Evolutionary conservation across 2,113 vertebrate species (phyloP).

Genomic region (Engystomops pustulosus): DNA sequence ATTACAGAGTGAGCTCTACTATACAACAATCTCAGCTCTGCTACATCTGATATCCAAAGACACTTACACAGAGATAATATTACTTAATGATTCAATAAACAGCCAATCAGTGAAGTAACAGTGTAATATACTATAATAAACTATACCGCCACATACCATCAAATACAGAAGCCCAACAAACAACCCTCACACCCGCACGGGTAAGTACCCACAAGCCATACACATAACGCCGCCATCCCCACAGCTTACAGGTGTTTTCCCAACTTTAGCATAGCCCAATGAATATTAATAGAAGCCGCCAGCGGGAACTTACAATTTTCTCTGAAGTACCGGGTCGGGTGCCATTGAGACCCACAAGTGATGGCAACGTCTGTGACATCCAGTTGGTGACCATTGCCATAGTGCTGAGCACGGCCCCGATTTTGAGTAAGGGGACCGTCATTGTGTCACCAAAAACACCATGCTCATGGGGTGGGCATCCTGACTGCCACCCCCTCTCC

Average conservation of each 20-base stretch:
- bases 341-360: constrained; percentile 87
- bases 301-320: constrained; percentile 80
- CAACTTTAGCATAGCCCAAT: constrained; percentile 22
- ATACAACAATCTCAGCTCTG: not conserved
- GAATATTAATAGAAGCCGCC: not conserved
- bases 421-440: constrained; percentile 87
- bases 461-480: constrained; percentile 62
- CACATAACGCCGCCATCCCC: not conserved
- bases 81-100: not conserved
- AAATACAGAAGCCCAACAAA: not conserved
- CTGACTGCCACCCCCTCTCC: constrained; percentile 63
- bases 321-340: constrained; percentile 88
- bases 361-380: constrained; percentile 91
- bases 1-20: not conserved
- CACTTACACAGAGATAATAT: not conserved
- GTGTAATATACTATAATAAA: not conserved
- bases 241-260: constrained; percentile 25
- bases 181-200: too few species aligned
- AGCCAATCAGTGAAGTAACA: not conserved
- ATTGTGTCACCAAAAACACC: constrained; percentile 70
- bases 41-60: not conserved
- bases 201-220: not conserved
- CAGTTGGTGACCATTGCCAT: constrained; percentile 94
- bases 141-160: not conserved
- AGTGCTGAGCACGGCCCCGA: constrained; percentile 90